Percentiles rank a stretch among this genome's conserved stretches.
phyloP scores from a whole-genome alignment of 2,113 vertebrate genomes.

The Pristiophorus japonicus region DNA sequence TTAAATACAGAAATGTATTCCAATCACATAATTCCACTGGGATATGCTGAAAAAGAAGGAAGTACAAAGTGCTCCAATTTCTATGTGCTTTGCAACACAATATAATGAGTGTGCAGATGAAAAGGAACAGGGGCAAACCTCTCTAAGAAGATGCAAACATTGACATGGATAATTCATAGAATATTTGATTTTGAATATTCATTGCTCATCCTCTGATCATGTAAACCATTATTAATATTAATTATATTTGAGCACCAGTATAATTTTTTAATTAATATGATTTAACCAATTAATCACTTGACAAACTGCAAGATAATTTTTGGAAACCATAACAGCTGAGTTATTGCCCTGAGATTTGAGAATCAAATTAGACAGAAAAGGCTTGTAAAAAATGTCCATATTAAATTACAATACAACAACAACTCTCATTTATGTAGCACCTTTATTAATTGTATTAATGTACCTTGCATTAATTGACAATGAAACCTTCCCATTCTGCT shows the following conservation, averaged over 20 bases:
- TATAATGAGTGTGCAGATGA: constrained; percentile 22
- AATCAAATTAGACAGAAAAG: not conserved
- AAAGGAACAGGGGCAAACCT: constrained; percentile 26
- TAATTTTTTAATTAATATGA: not conserved
- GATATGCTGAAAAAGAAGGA: constrained; percentile 11
- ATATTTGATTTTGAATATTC: constrained; percentile 32
- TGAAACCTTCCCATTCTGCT: not conserved
- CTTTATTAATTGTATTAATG: not conserved
- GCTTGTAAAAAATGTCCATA: not conserved
- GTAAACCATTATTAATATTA: constrained; percentile 37
- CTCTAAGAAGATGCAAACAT: constrained; percentile 11
- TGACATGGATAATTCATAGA: constrained; percentile 32
- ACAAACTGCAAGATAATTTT: not conserved
- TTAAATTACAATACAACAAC: not conserved
- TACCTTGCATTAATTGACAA: not conserved
- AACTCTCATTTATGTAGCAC: not conserved
- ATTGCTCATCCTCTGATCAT: constrained; percentile 10
- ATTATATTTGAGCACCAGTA: constrained; percentile 14
- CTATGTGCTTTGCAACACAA: constrained; percentile 18
- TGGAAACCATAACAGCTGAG: not conserved
- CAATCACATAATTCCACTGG: constrained; percentile 10
- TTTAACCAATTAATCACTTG: constrained; percentile 37
- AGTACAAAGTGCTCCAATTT: constrained; percentile 5
- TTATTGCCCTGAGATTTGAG: constrained; percentile 1
- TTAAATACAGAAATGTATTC: not conserved